Evolutionary conservation across 2,113 vertebrate species (phyloP), one percentile per base, ranked within the genome.

Genomic region (Vicugna pacos): DNA sequence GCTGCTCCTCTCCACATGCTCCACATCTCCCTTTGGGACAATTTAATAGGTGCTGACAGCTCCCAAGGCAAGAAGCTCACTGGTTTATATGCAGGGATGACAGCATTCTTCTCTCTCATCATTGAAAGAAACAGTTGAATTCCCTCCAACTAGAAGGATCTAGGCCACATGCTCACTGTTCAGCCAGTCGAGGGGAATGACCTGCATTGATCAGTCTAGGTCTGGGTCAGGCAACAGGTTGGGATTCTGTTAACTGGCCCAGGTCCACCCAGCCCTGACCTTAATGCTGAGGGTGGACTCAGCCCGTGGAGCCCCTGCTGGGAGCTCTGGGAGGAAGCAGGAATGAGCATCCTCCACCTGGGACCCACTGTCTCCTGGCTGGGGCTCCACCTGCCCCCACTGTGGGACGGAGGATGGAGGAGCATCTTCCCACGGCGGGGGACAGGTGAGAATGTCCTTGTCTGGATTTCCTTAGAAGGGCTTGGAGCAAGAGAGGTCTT

Each of bases 131-230:
- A 8, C 1, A 20, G 13, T 67, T 42, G 84, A 10, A 9, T 19
- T 14, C 16, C 42, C 52, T 56, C 58, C 67, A 17, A 0, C 1
- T 11, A 69, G 26, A 26, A 24, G n/a, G 30, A 9, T 19, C 12
- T 10, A 22, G 79, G 46, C 35, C 73, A 5, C 35, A 8, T 1
- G n/a, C 1, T 38, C 20, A 3, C 67, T 9, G 0, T 0, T 5
- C 80, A 50, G 2, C 28, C 32, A 5, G 3, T 0, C 0, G 0
- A 56, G 64, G n/a, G 35, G 42, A 20, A 4, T 4, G 35, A 1
- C 52, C 10, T 12, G 30, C 35, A 5, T 1, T 1, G 20, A 4
- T 13, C 3, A 2, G 13, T 50, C 26, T 48, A 3, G 19, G 75
- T 32, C 42, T 15, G 12, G 30, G 15, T 2, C 42, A 32, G 26